Percentiles rank a stretch among this genome's conserved stretches.
These are phyloP conservation scores for Microhierax caerulescens DNA, from an alignment of 2,797 vertebrate genomes.

Conservation along the genomic window DNA sequence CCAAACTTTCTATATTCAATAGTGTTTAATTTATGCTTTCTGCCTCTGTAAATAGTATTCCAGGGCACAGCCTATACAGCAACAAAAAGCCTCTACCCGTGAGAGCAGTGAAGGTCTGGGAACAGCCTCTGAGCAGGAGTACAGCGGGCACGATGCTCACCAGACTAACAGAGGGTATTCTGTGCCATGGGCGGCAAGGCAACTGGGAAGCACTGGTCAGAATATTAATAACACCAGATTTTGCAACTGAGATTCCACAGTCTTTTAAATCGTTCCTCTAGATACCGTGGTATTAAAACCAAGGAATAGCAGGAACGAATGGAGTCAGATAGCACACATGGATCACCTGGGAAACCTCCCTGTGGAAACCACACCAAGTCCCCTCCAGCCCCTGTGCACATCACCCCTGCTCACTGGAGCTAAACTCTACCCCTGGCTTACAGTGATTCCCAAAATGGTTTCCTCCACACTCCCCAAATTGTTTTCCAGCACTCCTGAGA, in stretches of 20 bases:
- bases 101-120: neutral
- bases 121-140: neutral
- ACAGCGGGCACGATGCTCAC: accelerated
- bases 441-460: neutral
- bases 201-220: neutral
- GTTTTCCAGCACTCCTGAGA: neutral
- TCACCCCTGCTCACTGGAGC: neutral
- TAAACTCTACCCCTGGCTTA: neutral
- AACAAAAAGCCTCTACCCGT: neutral
- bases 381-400: neutral
- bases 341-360: neutral
- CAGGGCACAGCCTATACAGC: neutral
- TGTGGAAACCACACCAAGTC: neutral
- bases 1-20: neutral
- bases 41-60: neutral
- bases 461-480: neutral
- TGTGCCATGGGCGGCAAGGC: neutral
- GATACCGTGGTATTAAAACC: neutral
- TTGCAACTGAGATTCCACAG: neutral
- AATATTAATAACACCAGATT: accelerated
- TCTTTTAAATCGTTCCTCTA: neutral
- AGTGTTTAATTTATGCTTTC: neutral
- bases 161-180: neutral
- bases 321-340: neutral
- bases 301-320: neutral